phyloP scores from a whole-genome alignment of 2,797 vertebrate genomes.

The Tapera naevia region DNA sequence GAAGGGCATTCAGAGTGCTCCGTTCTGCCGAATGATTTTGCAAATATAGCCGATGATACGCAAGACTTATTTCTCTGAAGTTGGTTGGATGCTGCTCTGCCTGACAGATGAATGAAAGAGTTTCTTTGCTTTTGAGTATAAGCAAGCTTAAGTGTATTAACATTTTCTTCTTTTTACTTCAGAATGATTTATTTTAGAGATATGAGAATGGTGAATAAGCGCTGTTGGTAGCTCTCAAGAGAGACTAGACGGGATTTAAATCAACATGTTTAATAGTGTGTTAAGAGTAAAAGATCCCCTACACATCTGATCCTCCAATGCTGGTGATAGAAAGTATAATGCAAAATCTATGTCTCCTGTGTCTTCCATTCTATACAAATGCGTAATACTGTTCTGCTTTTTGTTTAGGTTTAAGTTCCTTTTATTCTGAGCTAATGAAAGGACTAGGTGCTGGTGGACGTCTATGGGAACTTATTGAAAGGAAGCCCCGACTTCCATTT shows the following conservation, averaged over 20 bases:
- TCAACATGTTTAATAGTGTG: not conserved
- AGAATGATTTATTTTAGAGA: not conserved
- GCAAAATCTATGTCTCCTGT: not conserved
- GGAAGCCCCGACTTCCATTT: constrained; percentile 88
- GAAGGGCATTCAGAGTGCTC: not conserved
- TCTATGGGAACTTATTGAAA: constrained; percentile 93
- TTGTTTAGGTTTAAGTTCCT: constrained; percentile 89
- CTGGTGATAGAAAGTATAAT: not conserved
- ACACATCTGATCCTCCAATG: not conserved
- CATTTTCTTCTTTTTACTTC: not conserved
- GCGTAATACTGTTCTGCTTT: not conserved
- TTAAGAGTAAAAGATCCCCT: not conserved
- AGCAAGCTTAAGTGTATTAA: not conserved
- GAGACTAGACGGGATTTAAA: not conserved
- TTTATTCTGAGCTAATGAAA: constrained; percentile 98
- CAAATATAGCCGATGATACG: not conserved
- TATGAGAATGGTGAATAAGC: not conserved
- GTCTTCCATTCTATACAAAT: not conserved
- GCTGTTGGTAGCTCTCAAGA: not conserved
- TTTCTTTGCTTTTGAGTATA: not conserved
- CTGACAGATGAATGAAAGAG: not conserved
- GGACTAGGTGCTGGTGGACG: constrained; percentile 92
- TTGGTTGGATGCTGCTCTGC: not conserved
- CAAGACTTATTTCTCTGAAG: not conserved
- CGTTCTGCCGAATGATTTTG: not conserved